Conservation (phyloP, 2,888 invertebrate species). For the Apotomis capreana region DNA sequence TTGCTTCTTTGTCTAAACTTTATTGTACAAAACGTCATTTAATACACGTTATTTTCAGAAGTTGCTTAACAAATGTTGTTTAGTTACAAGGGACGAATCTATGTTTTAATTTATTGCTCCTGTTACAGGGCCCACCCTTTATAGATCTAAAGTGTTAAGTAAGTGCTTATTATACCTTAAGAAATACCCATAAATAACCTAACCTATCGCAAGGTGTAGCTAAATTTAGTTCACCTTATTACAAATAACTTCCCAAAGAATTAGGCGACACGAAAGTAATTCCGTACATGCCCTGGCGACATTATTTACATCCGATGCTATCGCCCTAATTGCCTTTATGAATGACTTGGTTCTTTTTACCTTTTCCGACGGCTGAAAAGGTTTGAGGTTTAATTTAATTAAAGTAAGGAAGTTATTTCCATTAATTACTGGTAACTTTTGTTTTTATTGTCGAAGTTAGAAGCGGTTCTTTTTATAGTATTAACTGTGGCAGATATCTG, state of each 20-base stretch:
- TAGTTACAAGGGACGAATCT: too few relatives aligned
- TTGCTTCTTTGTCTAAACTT: too few relatives aligned
- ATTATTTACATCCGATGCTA: constrained; percentile 35
- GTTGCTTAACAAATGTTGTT: too few relatives aligned
- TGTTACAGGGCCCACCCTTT: too few relatives aligned
- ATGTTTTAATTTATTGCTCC: too few relatives aligned
- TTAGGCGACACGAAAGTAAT: constrained; percentile 16
- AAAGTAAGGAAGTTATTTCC: background rate
- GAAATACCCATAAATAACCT: too few relatives aligned
- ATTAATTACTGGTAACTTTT: constrained; percentile 11
- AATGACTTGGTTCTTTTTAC: constrained; percentile 22
- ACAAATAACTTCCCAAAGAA: background rate
- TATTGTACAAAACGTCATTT: too few relatives aligned
- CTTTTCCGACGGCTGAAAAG: constrained; percentile 1
- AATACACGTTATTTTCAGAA: too few relatives aligned
- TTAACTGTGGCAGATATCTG: too few relatives aligned
- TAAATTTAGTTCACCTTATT: background rate
- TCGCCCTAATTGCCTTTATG: constrained; percentile 30
- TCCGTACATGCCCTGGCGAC: constrained; percentile 17
- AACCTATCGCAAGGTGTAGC: background rate
- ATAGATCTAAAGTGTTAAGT: too few relatives aligned
- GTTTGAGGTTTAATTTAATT: constrained; percentile 24
- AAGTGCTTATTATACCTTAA: too few relatives aligned
- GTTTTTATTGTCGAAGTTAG: background rate
- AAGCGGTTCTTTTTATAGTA: too few relatives aligned